Evolutionary conservation across 2,113 vertebrate species (phyloP).

Genomic region (Prinia subflava): DNA sequence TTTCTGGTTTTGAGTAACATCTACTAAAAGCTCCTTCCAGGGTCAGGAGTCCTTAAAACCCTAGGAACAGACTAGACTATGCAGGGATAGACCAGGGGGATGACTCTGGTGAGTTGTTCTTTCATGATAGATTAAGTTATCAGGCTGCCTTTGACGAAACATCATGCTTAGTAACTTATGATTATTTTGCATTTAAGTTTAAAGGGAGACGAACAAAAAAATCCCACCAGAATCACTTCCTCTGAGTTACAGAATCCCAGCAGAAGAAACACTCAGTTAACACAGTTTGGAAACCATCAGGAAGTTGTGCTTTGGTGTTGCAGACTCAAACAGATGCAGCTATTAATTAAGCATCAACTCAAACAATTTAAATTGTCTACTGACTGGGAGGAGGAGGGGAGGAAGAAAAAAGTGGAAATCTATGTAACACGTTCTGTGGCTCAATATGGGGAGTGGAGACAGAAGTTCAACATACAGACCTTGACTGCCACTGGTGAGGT

Average conservation of each 20-base stretch:
- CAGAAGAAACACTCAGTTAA: neutral
- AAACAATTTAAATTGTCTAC: neutral
- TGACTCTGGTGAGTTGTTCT: neutral
- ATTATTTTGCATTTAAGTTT: neutral
- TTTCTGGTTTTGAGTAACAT: neutral
- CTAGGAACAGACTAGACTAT: neutral
- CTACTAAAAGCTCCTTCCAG: neutral
- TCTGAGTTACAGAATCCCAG: neutral
- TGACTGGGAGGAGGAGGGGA: neutral
- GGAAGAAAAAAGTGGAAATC: neutral
- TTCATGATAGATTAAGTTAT: neutral
- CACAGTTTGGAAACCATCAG: fast-evolving
- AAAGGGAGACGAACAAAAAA: neutral
- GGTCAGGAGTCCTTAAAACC: neutral
- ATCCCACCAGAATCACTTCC: neutral
- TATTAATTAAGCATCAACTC: neutral
- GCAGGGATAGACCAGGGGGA: neutral
- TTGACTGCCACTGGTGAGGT: neutral
- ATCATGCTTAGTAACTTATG: neutral
- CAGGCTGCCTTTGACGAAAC: neutral
- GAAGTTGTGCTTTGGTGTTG: neutral
- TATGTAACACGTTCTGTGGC: neutral
- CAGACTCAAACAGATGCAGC: neutral
- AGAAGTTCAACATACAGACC: neutral
- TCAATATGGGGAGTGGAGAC: neutral